phyloP scores from a whole-genome alignment of 2,113 vertebrate genomes.

The Melanerpes aurifrons region DNA sequence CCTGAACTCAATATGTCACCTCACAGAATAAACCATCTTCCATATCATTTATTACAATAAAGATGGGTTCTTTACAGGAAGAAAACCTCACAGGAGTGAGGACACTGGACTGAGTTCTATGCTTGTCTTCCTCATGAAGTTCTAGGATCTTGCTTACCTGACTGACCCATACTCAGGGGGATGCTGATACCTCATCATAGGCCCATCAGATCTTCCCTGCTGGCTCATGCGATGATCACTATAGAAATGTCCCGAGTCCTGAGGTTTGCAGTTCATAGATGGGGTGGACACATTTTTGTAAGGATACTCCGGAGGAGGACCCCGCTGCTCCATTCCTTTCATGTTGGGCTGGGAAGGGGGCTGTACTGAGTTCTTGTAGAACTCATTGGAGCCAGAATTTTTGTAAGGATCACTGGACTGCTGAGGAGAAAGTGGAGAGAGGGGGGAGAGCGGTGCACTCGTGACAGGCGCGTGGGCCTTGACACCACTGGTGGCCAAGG shows the following conservation, averaged over 20 bases:
- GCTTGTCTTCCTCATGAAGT: neutral
- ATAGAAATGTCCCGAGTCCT: conserved; percentile 88
- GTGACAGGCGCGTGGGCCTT: conserved; percentile 94
- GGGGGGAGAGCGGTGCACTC: conserved; percentile 86
- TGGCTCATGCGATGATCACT: conserved; percentile 87
- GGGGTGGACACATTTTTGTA: conserved; percentile 88
- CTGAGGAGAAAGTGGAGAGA: conserved; percentile 85
- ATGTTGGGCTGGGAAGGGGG: conserved; percentile 75
- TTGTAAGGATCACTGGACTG: conserved; percentile 81
- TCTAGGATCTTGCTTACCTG: conserved; percentile 81
- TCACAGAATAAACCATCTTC: neutral
- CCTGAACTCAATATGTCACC: neutral
- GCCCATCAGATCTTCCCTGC: conserved; percentile 84
- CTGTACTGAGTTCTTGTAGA: conserved; percentile 86
- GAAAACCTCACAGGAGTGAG: neutral
- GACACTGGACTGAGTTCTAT: neutral
- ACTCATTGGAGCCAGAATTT: conserved; percentile 81
- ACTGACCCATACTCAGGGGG: conserved; percentile 96
- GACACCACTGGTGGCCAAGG: conserved; percentile 93
- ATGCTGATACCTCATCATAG: conserved; percentile 95
- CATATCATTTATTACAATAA: neutral
- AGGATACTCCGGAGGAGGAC: conserved; percentile 96
- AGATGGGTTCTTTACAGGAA: neutral
- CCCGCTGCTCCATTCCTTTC: conserved; percentile 86
- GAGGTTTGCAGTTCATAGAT: conserved; percentile 83